Conservation (phyloP, 2,888 invertebrate species). For the Rhamnusium bicolor region DNA sequence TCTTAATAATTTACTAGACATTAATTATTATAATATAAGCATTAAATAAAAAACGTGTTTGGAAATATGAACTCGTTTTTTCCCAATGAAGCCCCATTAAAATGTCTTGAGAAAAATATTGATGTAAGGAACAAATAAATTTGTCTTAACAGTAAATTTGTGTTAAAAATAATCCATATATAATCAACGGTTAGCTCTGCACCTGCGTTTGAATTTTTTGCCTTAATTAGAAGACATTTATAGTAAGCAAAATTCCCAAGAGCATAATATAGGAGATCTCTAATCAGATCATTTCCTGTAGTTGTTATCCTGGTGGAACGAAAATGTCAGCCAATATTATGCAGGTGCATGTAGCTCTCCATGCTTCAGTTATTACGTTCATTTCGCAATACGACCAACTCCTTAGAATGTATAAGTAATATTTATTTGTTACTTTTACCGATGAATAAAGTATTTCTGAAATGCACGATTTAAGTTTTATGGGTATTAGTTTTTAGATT, state of each 20-base stretch:
- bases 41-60: neutral
- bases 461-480: slow-evolving; percentile 24
- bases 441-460: slow-evolving; percentile 1
- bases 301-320: slow-evolving; percentile 54
- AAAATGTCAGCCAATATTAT: slow-evolving; percentile 47
- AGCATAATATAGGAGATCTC: slow-evolving; percentile 44
- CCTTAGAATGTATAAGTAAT: slow-evolving; percentile 26
- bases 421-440: slow-evolving; percentile 11
- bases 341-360: slow-evolving; percentile 58
- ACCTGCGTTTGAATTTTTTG: slow-evolving; percentile 31
- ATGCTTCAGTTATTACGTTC: slow-evolving; percentile 60
- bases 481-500: slow-evolving; percentile 19
- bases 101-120: neutral
- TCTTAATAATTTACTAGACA: neutral
- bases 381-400: slow-evolving; percentile 40
- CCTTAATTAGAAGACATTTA: slow-evolving; percentile 28
- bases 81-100: neutral
- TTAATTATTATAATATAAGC: neutral
- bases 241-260: slow-evolving; percentile 34
- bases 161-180: neutral
- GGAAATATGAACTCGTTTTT: neutral
- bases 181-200: slow-evolving; percentile 27
- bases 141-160: slow-evolving; percentile 6
- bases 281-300: slow-evolving; percentile 57
- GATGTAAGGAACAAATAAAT: neutral